Percentiles rank a stretch among this genome's conserved stretches.
These are phyloP conservation scores for Thunnus maccoyii DNA, from an alignment of 2,113 vertebrate species.

Conservation along the genomic window DNA sequence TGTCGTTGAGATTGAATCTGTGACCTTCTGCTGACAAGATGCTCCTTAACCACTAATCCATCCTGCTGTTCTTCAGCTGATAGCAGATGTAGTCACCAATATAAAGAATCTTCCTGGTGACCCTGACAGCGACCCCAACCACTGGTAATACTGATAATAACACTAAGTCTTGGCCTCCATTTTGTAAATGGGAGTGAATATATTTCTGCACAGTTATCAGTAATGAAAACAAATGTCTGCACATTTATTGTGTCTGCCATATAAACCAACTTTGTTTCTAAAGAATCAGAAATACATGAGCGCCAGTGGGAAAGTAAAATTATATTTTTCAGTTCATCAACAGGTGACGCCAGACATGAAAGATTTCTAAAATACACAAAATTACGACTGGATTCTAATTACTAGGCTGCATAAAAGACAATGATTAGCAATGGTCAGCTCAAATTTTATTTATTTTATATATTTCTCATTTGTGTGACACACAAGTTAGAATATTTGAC, in stretches of 20 bases:
- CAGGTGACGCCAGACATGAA: not conserved
- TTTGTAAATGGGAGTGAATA: not conserved
- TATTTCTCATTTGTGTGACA: not conserved
- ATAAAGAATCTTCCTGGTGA: not conserved
- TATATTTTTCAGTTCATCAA: slow-evolving; percentile 1
- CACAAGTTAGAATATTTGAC: slow-evolving; percentile 7
- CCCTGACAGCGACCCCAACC: slow-evolving; percentile 1
- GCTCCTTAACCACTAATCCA: slow-evolving; percentile 8
- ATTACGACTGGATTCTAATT: not conserved
- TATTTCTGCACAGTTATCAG: not conserved
- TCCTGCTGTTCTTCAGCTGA: slow-evolving; percentile 1
- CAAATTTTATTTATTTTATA: not conserved
- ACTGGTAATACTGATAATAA: not conserved
- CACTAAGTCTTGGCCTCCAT: not conserved
- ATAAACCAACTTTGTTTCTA: not conserved
- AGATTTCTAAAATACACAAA: slow-evolving; percentile 10
- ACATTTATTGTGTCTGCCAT: not conserved
- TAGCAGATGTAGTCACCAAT: not conserved
- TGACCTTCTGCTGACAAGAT: slow-evolving; percentile 27
- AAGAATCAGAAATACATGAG: slow-evolving; percentile 26
- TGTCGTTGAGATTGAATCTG: slow-evolving; percentile 10
- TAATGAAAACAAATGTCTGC: not conserved
- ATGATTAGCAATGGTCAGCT: not conserved
- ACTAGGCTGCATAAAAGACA: slow-evolving; percentile 27
- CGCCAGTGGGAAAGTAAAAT: not conserved